A percentile compares a stretch with the other conserved stretches of the same genome.
Evolutionary conservation across 2,797 vertebrate genomes (phyloP).

Genomic region (Basileuterus tristriatus): DNA sequence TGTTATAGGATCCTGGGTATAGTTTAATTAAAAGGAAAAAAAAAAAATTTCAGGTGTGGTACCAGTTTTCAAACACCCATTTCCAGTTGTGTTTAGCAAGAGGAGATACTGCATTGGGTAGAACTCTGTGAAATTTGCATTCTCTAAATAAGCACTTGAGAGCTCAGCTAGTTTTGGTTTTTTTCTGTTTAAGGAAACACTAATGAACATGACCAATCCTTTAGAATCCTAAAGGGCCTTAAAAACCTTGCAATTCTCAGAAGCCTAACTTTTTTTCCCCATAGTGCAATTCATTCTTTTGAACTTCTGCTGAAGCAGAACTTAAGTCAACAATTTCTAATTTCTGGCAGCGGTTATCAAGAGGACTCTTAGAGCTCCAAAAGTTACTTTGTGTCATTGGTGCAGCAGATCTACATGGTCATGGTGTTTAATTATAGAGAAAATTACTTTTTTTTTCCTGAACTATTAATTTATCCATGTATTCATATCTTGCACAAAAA

Average conservation of each 20-base stretch:
- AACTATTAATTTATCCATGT: not conserved
- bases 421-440: not conserved
- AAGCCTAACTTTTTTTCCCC: not conserved
- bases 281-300: constrained; percentile 16
- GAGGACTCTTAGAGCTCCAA: not conserved
- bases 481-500: not conserved
- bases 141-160: constrained; percentile 20
- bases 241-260: constrained; percentile 18
- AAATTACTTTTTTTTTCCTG: not conserved
- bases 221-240: constrained; percentile 22
- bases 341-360: constrained; percentile 26
- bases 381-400: not conserved
- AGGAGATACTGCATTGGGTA: not conserved
- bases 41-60: constrained; percentile 34
- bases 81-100: constrained; percentile 42
- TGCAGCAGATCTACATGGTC: not conserved
- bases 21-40: constrained; percentile 61
- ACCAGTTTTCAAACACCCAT: constrained; percentile 39
- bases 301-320: constrained; percentile 34
- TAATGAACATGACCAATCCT: constrained; percentile 42
- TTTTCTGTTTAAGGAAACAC: not conserved
- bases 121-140: constrained; percentile 14
- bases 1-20: constrained; percentile 61
- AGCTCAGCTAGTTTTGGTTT: not conserved
- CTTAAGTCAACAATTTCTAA: constrained; percentile 12